Percentiles rank a stretch among this genome's conserved stretches.
phyloP scores from a whole-genome alignment of 1,140 invertebrate genomes.

The Drosophila trapezifrons region DNA sequence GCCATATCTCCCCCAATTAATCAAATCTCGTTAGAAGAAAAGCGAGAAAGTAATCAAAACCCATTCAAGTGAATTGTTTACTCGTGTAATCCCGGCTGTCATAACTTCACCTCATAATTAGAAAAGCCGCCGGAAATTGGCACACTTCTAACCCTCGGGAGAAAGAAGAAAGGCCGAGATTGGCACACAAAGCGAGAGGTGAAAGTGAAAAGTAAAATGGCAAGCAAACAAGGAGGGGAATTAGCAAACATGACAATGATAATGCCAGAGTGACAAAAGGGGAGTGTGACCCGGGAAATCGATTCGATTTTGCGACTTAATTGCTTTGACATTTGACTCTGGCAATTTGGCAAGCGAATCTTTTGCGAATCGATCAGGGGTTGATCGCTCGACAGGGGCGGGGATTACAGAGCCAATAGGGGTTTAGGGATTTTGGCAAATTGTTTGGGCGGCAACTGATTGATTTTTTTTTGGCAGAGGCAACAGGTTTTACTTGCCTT shows the following conservation, averaged over 20 bases:
- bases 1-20: slow-evolving; percentile 2
- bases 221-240: slow-evolving; percentile 72
- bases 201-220: slow-evolving; percentile 71
- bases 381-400: slow-evolving; percentile 50
- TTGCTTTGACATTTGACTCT: slow-evolving; percentile 78
- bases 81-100: slow-evolving; percentile 49
- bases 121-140: slow-evolving; percentile 56
- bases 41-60: slow-evolving; percentile 24
- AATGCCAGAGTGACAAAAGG: slow-evolving; percentile 59
- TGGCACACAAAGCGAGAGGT: slow-evolving; percentile 42
- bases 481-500: slow-evolving; percentile 35
- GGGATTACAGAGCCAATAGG: slow-evolving; percentile 22
- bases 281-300: slow-evolving; percentile 43
- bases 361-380: slow-evolving; percentile 62
- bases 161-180: slow-evolving; percentile 49
- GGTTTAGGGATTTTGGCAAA: slow-evolving; percentile 51
- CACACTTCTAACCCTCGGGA: slow-evolving; percentile 62
- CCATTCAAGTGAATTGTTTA: slow-evolving; percentile 36
- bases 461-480: slow-evolving; percentile 6
- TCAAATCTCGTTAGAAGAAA: slow-evolving; percentile 29
- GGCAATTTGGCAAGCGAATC: slow-evolving; percentile 61
- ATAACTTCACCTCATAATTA: slow-evolving; percentile 74
- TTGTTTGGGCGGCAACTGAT: slow-evolving; percentile 49
- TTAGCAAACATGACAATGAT: slow-evolving; percentile 81
- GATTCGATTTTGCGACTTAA: slow-evolving; percentile 71